phyloP scores from a whole-genome alignment of 2,113 vertebrate genomes.

The Silurus asotus region DNA sequence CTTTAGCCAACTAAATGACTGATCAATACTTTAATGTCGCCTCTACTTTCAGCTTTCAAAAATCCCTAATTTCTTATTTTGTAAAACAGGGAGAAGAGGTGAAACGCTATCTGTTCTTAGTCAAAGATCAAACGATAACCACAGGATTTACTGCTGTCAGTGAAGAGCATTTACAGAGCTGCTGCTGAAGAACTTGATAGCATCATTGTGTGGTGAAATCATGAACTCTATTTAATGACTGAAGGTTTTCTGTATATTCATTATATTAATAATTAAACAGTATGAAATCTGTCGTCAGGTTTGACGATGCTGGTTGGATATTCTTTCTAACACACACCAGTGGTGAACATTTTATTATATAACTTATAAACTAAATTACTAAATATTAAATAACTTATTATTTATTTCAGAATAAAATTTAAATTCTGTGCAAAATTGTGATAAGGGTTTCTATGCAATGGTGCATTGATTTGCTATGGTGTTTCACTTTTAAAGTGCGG shows the following conservation, averaged over 20 bases:
- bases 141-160: background rate
- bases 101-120: background rate
- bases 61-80: background rate
- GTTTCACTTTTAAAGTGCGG: background rate
- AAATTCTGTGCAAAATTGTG: background rate
- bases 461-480: background rate
- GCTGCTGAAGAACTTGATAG: background rate
- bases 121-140: background rate
- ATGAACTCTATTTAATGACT: background rate
- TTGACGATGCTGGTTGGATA: constrained; percentile 4
- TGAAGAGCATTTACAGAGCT: background rate
- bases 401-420: background rate
- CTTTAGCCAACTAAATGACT: background rate
- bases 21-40: background rate
- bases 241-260: background rate
- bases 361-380: too few relatives aligned
- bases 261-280: background rate
- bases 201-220: too few relatives aligned
- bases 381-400: too few relatives aligned
- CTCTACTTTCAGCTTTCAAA: background rate
- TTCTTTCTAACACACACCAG: background rate
- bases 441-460: background rate
- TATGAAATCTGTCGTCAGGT: background rate
- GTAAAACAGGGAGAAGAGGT: background rate
- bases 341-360: too few relatives aligned